Percentiles rank a stretch among this genome's conserved stretches.
phyloP scores from a whole-genome alignment of 2,113 vertebrate genomes.

The Tichodroma muraria region DNA sequence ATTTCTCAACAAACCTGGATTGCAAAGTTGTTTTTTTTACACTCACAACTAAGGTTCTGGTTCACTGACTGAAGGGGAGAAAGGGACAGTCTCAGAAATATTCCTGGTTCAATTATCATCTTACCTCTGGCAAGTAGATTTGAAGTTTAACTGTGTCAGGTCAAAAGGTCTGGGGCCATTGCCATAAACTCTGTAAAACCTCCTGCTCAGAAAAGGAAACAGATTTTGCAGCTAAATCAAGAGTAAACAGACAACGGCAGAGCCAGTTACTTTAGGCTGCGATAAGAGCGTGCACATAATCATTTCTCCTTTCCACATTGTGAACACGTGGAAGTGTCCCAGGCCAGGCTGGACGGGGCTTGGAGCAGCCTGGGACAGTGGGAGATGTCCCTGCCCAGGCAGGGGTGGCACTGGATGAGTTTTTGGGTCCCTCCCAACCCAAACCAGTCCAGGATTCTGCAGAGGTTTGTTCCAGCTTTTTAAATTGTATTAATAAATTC shows the following conservation, averaged over 20 bases:
- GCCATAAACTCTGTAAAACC: slow-evolving; percentile 81
- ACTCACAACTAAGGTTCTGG: fast-evolving
- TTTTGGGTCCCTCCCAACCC: not conserved
- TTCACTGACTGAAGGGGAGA: not conserved
- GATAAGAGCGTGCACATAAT: fast-evolving
- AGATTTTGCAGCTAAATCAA: not conserved
- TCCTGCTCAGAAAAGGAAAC: slow-evolving; percentile 62
- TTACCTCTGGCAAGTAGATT: slow-evolving; percentile 85
- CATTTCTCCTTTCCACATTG: fast-evolving
- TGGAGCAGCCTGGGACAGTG: not conserved
- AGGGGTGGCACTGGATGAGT: not conserved
- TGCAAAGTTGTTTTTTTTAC: not conserved
- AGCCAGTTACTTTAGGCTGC: fast-evolving
- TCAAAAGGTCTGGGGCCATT: slow-evolving; percentile 73
- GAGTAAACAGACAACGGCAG: not conserved
- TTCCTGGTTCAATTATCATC: not conserved
- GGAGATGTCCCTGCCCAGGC: not conserved
- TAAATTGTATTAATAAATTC: fast-evolving
- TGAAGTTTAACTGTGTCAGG: slow-evolving; percentile 74
- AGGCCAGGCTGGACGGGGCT: not conserved
- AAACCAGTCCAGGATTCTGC: fast-evolving
- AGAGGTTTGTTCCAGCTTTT: fast-evolving
- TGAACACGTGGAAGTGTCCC: not conserved
- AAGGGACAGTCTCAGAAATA: no score
- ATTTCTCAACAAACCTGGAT: slow-evolving; percentile 88